Conservation (phyloP, 2,113 vertebrate species). For the Dermatemys mawii region DNA sequence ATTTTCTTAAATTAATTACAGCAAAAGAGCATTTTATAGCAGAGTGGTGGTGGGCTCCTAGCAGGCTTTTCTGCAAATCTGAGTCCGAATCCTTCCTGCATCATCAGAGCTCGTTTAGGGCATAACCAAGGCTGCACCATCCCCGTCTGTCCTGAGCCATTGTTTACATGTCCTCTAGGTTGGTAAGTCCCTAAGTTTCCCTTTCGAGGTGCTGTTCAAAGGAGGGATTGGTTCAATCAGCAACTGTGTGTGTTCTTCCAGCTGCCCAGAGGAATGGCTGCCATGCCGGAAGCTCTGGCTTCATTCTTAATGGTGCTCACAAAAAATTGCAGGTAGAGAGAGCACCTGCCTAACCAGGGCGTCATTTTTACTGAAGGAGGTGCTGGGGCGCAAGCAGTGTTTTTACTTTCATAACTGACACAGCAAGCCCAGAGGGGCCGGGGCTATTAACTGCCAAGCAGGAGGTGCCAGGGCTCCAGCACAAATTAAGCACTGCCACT, state of each 20-base stretch:
- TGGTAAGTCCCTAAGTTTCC: neutral
- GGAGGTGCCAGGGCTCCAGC: no score
- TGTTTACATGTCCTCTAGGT: neutral
- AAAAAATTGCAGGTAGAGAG: neutral
- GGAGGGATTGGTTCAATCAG: neutral
- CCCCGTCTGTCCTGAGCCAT: neutral
- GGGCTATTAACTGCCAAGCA: no score
- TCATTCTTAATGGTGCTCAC: neutral
- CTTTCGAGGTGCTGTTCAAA: neutral
- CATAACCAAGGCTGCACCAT: neutral
- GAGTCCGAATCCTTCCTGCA: neutral
- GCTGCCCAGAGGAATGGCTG: neutral
- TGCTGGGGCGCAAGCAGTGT: no score
- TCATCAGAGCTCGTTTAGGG: neutral
- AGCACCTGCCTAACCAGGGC: neutral
- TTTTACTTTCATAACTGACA: no score
- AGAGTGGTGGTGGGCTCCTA: neutral
- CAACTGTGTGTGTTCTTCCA: neutral
- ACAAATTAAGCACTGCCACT: neutral
- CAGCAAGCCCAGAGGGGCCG: no score
- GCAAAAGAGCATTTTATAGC: neutral
- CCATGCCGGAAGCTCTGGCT: neutral
- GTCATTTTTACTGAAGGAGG: no score
- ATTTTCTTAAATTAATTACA: neutral
- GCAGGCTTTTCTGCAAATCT: neutral